A percentile compares a stretch with the other conserved stretches of the same genome.
Conservation (phyloP, 2,113 vertebrate genomes). For the Chloropsis cyanopogon region DNA sequence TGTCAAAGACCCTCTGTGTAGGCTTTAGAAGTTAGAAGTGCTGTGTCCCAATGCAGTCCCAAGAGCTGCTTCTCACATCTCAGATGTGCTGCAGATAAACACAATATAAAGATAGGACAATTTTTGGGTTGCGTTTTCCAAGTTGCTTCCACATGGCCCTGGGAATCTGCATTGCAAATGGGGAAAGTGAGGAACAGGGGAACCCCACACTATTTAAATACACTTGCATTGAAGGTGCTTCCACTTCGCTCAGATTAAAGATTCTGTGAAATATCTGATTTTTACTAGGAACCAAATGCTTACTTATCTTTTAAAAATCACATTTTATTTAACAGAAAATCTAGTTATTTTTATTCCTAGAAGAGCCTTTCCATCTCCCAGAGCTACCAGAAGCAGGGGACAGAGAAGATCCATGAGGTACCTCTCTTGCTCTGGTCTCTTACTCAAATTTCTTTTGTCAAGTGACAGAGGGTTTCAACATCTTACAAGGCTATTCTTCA, state of each 20-base stretch:
- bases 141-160: not conserved
- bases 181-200: not conserved
- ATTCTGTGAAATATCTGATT: not conserved
- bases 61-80: not conserved
- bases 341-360: not conserved
- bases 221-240: not conserved
- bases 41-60: not conserved
- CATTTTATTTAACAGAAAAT: not conserved
- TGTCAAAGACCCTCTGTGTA: not conserved
- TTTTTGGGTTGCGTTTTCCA: not conserved
- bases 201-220: not conserved
- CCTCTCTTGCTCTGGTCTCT: not conserved
- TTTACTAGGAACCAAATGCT: not conserved
- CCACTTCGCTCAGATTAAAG: not conserved
- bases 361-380: not conserved
- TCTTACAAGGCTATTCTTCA: not conserved
- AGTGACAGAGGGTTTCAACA: not conserved
- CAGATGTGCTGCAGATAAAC: not conserved
- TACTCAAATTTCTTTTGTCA: conserved; percentile 13
- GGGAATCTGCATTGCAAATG: not conserved
- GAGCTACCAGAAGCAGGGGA: not conserved
- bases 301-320: not conserved
- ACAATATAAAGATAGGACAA: not conserved
- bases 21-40: not conserved
- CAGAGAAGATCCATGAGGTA: not conserved